A percentile compares a stretch with the other conserved stretches of the same genome.
phyloP scores from a whole-genome alignment of 2,797 vertebrate genomes.

The Leucoraja ocellata region DNA sequence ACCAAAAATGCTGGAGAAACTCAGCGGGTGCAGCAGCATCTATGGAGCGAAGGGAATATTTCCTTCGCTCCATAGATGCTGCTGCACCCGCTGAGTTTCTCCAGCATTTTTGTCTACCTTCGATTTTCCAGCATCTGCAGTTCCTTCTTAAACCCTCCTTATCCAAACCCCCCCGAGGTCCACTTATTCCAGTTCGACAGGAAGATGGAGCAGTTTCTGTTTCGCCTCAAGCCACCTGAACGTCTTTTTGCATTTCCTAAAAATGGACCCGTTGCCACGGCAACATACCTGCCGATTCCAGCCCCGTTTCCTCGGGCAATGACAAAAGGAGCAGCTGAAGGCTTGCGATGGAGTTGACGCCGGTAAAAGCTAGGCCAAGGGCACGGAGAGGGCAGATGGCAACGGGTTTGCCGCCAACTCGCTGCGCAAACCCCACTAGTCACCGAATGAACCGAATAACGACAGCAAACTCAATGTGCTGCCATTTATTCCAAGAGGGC shows the following conservation, averaged over 20 bases:
- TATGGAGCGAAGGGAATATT: too few species aligned
- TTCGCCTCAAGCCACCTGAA: neutral
- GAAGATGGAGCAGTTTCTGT: neutral
- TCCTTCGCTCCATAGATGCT: too few species aligned
- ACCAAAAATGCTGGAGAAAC: too few species aligned
- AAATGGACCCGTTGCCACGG: neutral
- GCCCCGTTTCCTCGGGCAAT: slow-evolving; percentile 2
- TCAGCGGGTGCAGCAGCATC: too few species aligned
- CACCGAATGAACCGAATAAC: too few species aligned
- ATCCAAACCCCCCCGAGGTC: neutral
- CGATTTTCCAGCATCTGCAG: too few species aligned
- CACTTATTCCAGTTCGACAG: neutral
- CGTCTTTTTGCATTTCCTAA: slow-evolving; percentile 1
- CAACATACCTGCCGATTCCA: neutral
- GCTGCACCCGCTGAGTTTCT: too few species aligned
- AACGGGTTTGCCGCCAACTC: neutral
- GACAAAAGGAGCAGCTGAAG: neutral
- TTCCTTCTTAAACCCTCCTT: too few species aligned
- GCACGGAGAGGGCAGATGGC: slow-evolving; percentile 7
- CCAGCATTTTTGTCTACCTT: too few species aligned
- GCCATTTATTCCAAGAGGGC: too few species aligned
- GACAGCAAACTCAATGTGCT: too few species aligned
- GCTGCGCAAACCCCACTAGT: too few species aligned
- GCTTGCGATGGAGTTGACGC: neutral
- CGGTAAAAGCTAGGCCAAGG: slow-evolving; percentile 4